Percentiles rank a stretch among this genome's conserved stretches.
Conservation (phyloP, 2,888 invertebrate species). For the Germaria angustata region DNA sequence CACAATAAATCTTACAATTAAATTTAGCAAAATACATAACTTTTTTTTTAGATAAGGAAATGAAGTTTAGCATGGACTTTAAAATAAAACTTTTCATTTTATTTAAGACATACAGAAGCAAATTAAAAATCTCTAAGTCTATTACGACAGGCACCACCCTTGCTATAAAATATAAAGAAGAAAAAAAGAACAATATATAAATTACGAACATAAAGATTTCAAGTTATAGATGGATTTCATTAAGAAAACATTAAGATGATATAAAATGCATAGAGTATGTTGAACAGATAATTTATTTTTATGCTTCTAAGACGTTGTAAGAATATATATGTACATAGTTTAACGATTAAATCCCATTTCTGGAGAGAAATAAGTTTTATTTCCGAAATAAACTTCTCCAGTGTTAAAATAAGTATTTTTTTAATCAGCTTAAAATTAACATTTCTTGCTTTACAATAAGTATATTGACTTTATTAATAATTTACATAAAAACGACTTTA, state of each 20-base stretch:
- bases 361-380: neutral
- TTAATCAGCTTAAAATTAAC: neutral
- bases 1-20: constrained; percentile 44
- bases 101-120: neutral
- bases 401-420: neutral
- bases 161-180: constrained; percentile 74
- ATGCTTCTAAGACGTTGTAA: too few species aligned
- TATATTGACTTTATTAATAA: constrained; percentile 43
- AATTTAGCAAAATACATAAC: constrained; percentile 17
- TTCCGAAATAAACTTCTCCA: neutral
- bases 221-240: constrained; percentile 7
- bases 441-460: neutral
- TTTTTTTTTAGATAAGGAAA: neutral
- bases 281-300: neutral
- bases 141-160: constrained; percentile 77
- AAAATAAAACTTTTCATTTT: neutral
- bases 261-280: constrained; percentile 2
- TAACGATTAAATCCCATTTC: too few species aligned
- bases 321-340: too few species aligned
- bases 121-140: constrained; percentile 76
- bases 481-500: constrained; percentile 25
- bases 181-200: constrained; percentile 59
- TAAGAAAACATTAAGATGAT: constrained; percentile 37
- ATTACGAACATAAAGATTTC: constrained; percentile 14
- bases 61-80: constrained; percentile 25